Percentiles rank a stretch among this genome's conserved stretches.
Conservation (phyloP, 2,888 invertebrate genomes). For the Drosophila robusta region DNA sequence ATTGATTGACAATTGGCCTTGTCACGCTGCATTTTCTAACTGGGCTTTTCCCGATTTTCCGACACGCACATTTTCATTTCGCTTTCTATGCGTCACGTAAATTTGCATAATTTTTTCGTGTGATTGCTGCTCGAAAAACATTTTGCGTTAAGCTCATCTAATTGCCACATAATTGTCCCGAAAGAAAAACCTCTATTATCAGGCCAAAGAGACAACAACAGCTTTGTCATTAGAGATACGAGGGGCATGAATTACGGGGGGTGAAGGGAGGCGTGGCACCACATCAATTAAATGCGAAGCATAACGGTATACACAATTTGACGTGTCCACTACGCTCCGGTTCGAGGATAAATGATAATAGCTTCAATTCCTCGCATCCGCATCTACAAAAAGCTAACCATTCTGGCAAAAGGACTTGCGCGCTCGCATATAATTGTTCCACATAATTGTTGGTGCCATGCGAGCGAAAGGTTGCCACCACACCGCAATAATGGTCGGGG, state of each 20-base stretch:
- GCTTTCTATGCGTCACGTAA: constrained; percentile 6
- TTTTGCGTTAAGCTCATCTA: constrained; percentile 57
- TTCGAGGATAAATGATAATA: constrained; percentile 50
- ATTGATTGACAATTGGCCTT: constrained; percentile 56
- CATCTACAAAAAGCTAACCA: constrained; percentile 76
- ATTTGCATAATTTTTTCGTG: constrained; percentile 62
- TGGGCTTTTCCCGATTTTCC: constrained; percentile 12
- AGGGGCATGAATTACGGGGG: constrained; percentile 1
- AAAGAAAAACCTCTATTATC: constrained; percentile 25
- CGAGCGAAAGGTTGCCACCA: constrained; percentile 40
- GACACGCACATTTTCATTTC: constrained; percentile 10
- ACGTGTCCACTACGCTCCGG: constrained; percentile 33
- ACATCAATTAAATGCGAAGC: constrained; percentile 65
- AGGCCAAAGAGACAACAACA: constrained; percentile 9
- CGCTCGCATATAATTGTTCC: constrained; percentile 63
- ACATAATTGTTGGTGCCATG: constrained; percentile 61
- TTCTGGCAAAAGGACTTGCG: constrained; percentile 46
- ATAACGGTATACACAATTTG: constrained; percentile 37
- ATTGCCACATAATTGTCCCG: constrained; percentile 64
- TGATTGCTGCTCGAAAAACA: constrained; percentile 27
- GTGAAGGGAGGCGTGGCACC: constrained; percentile 38
- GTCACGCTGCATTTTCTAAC: constrained; percentile 23
- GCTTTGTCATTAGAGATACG: not conserved
- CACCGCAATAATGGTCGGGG: constrained; percentile 21
- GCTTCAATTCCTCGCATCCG: constrained; percentile 50